Evolutionary conservation across 2,113 vertebrate genomes (phyloP).

Genomic region (Pituophis catenifer): DNA sequence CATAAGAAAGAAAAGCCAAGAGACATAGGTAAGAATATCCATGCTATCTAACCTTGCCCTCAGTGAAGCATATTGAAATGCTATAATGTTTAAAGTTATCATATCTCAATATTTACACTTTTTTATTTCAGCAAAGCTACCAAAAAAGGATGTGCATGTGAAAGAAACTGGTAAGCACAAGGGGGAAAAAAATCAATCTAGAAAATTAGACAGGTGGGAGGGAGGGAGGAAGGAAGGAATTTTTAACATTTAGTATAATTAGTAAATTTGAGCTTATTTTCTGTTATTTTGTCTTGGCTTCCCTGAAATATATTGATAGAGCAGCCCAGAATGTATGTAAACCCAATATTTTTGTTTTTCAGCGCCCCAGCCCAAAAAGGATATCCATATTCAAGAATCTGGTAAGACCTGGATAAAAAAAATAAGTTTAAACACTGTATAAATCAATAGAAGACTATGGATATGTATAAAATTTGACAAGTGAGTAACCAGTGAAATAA

Average conservation of each 20-base stretch:
- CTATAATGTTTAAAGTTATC: not conserved
- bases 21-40: not conserved
- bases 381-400: not conserved
- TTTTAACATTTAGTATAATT: not conserved
- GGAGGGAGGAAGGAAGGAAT: not conserved
- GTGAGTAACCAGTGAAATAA: not conserved
- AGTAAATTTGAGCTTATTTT: not conserved
- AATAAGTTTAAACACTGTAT: not conserved
- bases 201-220: not conserved
- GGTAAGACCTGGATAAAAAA: not conserved
- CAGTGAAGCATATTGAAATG: not conserved
- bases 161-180: slow-evolving; percentile 3
- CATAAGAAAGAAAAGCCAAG: not conserved
- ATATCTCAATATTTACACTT: not conserved
- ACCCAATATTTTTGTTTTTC: not conserved
- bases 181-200: not conserved
- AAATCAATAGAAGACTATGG: not conserved
- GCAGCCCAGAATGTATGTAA: not conserved
- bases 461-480: not conserved
- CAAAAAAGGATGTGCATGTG: slow-evolving; percentile 4
- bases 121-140: slow-evolving; percentile 41
- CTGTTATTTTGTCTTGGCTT: not conserved
- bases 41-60: not conserved
- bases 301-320: not conserved
- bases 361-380: not conserved